Evolutionary conservation across 2,113 vertebrate genomes (phyloP).

Genomic region (Heterotis niloticus): DNA sequence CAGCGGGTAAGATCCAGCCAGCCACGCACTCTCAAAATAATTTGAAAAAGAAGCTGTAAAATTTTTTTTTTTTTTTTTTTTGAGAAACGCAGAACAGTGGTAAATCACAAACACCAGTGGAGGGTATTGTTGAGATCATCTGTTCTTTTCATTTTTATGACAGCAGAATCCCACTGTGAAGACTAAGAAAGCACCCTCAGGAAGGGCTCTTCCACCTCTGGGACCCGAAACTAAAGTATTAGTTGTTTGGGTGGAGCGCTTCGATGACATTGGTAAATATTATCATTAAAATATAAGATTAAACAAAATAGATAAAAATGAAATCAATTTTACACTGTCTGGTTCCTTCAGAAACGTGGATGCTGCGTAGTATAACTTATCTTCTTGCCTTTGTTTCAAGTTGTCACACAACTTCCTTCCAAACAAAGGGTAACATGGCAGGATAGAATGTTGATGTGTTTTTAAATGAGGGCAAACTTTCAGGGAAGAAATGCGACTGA

Average conservation of each 20-base stretch:
- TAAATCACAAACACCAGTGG: background rate
- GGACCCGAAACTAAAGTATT: constrained; percentile 85
- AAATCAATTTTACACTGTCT: background rate
- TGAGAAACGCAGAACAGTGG: background rate
- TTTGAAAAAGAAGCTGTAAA: too few relatives aligned
- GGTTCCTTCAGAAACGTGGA: background rate
- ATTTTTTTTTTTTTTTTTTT: too few relatives aligned
- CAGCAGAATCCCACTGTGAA: constrained; percentile 77
- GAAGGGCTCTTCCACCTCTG: constrained; percentile 74
- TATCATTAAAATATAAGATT: too few relatives aligned
- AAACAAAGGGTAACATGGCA: too few relatives aligned
- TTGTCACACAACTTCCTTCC: background rate
- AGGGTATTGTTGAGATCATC: background rate
- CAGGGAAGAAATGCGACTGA: background rate
- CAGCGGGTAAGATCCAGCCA: constrained; percentile 67
- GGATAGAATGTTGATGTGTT: background rate
- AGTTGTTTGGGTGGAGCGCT: constrained; percentile 86
- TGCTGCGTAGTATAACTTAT: background rate
- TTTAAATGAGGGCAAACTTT: background rate
- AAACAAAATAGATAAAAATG: background rate
- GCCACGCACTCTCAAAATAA: background rate
- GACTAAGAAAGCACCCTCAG: constrained; percentile 72
- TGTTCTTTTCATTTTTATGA: constrained; percentile 14
- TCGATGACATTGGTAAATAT: constrained; percentile 79
- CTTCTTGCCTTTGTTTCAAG: background rate